A percentile compares a stretch with the other conserved stretches of the same genome.
These are phyloP conservation scores for Riparia riparia DNA, from an alignment of 2,113 vertebrate genomes.

Conservation along the genomic window DNA sequence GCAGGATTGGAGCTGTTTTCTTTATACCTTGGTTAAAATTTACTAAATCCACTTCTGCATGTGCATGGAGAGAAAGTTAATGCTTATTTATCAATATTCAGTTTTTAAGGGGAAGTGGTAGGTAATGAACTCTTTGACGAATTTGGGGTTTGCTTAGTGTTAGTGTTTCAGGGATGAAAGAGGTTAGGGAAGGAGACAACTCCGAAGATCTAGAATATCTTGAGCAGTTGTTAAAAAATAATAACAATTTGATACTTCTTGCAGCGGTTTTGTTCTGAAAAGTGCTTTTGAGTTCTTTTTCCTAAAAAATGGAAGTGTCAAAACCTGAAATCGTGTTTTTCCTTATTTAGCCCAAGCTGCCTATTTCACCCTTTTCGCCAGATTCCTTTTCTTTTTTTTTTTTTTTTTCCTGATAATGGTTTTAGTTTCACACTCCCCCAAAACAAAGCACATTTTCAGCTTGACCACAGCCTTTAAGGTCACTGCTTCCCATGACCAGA, in stretches of 20 bases:
- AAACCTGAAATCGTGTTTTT: not conserved
- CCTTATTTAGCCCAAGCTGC: not conserved
- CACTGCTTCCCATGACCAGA: not conserved
- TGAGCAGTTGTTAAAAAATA: not conserved
- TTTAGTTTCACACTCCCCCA: conserved; percentile 9
- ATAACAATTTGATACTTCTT: not conserved
- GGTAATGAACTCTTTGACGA: not conserved
- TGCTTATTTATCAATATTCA: not conserved
- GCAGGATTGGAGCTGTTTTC: not conserved
- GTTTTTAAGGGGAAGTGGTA: not conserved
- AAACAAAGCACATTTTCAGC: not conserved
- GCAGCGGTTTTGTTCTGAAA: not conserved
- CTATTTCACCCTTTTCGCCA: not conserved
- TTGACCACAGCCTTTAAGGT: not conserved
- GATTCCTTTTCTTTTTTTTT: not conserved
- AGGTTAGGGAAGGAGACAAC: not conserved
- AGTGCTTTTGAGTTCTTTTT: not conserved
- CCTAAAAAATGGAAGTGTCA: not conserved
- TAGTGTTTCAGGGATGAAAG: not conserved
- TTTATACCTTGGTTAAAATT: not conserved
- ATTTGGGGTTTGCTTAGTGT: not conserved
- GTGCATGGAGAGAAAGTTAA: not conserved
- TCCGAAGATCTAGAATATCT: not conserved
- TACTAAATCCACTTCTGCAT: not conserved
- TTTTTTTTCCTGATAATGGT: not conserved